Evolutionary conservation across 2,888 invertebrate genomes (phyloP), one percentile per base, ranked within the genome.

Genomic region (Scaptomyza cyrtandrae): DNA sequence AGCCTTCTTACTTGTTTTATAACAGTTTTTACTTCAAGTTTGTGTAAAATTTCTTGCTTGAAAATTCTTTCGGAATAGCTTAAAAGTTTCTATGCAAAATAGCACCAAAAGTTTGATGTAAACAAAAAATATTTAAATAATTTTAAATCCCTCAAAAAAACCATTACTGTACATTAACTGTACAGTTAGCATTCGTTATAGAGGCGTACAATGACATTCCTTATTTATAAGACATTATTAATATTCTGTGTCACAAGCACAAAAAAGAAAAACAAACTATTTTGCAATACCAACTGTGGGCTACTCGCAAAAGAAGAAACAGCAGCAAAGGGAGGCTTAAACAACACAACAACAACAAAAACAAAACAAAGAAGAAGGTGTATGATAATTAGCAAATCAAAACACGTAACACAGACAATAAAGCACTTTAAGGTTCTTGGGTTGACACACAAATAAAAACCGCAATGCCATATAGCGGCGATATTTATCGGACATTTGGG

Each of bases 401-500:
- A 41, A 45, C 75, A 75, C 75, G 75, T 75, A 66, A 14, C 7
- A 39, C 6, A 41, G 44, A 56, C 61, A 62, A 71, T 61, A 52
- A 57, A 35, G 37, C 39, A 35, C 52, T 60, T 58, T 61, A 43
- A 43, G 54, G 60, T 75, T 71, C 71, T 75, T 64, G 71, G 60
- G 67, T 48, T 43, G 44, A 45, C 50, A 50, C 24, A 24, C 24
- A 24, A 24, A 24, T 33, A 46, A 49, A 50, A 50, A 50, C 75
- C 75, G 64, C 75, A 71, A 56, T 62, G 71, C 66, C 77, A 81
- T 72, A 79, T 74, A 14, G 76, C 70, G 77, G 79, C 82, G 59
- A 61, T 75, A 81, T 63, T 74, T 68, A 74, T 66, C 71, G 67
- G 77, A 58, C 76, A 80, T 43, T 48, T 54, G 35, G 50, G 35